Conservation (phyloP, 2,113 vertebrate genomes). For the Struthio camelus region DNA sequence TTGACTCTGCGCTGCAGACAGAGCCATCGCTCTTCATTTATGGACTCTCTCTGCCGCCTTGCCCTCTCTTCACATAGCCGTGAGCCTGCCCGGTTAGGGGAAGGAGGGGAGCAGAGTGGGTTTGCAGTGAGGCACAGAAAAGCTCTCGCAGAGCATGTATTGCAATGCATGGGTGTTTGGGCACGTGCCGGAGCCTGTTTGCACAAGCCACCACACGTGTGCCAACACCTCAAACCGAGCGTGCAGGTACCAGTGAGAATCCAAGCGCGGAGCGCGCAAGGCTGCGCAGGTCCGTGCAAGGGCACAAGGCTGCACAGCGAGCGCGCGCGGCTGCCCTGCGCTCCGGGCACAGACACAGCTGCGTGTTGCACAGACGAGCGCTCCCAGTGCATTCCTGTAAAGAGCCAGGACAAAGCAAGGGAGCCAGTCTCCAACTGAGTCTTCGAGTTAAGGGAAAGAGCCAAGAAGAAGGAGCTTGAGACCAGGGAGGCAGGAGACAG, state of each 20-base stretch:
- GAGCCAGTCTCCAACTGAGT: not conserved
- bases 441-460: not conserved
- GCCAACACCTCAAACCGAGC: not conserved
- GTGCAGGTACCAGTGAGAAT: fast-evolving
- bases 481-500: not conserved
- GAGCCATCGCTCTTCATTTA: not conserved
- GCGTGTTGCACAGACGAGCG: not conserved
- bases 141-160: not conserved
- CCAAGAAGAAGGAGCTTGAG: not conserved
- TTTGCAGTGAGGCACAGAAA: not conserved
- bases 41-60: not conserved
- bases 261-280: not conserved
- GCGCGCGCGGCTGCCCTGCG: fast-evolving
- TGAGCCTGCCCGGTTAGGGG: not conserved
- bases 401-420: not conserved
- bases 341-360: not conserved
- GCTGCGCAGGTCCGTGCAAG: too few relatives aligned
- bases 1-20: not conserved
- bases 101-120: not conserved
- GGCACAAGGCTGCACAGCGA: too few relatives aligned
- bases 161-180: not conserved
- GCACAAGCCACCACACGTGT: not conserved
- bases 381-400: not conserved
- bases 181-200: not conserved
- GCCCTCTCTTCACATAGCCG: fast-evolving